A percentile compares a stretch with the other conserved stretches of the same genome.
Evolutionary conservation across 2,888 invertebrate species (phyloP).

Genomic region (Falcaria lacertinaria): DNA sequence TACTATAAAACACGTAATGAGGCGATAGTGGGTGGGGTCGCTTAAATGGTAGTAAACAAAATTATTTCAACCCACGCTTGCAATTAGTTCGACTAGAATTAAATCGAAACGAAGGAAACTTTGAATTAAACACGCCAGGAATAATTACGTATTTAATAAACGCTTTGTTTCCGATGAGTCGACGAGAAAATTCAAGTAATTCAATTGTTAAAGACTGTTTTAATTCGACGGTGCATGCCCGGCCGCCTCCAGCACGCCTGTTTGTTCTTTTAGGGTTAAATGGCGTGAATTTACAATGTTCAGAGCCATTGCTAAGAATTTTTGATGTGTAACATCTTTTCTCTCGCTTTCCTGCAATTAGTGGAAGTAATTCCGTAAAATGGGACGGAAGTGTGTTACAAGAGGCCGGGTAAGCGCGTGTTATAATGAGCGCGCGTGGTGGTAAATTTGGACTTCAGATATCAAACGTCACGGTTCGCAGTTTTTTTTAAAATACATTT

Average conservation of each 20-base stretch:
- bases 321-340: too few relatives aligned
- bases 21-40: conserved; percentile 67
- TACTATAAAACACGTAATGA: conserved; percentile 49
- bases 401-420: too few relatives aligned
- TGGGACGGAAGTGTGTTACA: too few relatives aligned
- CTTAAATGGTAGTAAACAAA: conserved; percentile 78
- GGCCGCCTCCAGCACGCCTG: conserved; percentile 61
- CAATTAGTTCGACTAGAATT: conserved; percentile 79
- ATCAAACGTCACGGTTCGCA: too few relatives aligned
- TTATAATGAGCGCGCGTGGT: too few relatives aligned
- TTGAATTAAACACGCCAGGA: conserved; percentile 68
- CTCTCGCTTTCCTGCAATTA: too few relatives aligned
- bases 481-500: too few relatives aligned
- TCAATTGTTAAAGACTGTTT: conserved; percentile 76
- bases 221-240: conserved; percentile 60
- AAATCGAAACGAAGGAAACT: conserved; percentile 65
- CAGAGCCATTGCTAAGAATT: too few relatives aligned
- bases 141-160: conserved; percentile 80
- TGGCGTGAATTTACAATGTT: background rate
- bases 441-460: too few relatives aligned
- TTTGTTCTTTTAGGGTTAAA: conserved; percentile 35
- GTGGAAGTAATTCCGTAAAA: too few relatives aligned
- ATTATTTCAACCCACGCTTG: conserved; percentile 72
- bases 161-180: conserved; percentile 74
- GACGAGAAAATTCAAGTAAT: conserved; percentile 77